Evolutionary conservation across 2,797 vertebrate species (phyloP).

Genomic region (Rachycentron canadum): DNA sequence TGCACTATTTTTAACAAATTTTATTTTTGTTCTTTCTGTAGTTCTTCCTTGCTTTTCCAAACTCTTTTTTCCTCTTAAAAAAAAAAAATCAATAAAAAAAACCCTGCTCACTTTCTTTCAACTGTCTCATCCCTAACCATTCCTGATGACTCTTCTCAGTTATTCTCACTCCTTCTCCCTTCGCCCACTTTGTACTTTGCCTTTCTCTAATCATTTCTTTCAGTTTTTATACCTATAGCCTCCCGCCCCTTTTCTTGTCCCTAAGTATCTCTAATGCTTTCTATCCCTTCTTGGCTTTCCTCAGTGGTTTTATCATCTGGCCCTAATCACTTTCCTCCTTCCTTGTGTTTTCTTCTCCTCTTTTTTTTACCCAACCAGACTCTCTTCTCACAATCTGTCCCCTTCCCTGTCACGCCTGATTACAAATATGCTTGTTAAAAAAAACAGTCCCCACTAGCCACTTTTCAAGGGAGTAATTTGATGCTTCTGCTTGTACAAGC

Average conservation of each 20-base stretch:
- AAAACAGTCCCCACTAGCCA: conserved; percentile 7
- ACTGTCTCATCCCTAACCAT: conserved; percentile 14
- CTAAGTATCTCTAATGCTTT: conserved; percentile 47
- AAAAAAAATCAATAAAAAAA: conserved; percentile 9
- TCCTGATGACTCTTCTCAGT: conserved; percentile 25
- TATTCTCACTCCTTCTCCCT: background rate
- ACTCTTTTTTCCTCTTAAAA: background rate
- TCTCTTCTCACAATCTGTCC: conserved; percentile 23
- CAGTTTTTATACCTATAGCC: background rate
- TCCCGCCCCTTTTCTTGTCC: conserved; percentile 14
- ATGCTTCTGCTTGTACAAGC: conserved; percentile 10
- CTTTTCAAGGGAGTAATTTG: conserved; percentile 30
- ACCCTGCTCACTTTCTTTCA: conserved; percentile 3
- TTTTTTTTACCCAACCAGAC: conserved; percentile 19
- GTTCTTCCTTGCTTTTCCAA: background rate
- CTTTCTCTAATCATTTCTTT: conserved; percentile 34
- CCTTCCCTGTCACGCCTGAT: conserved; percentile 25
- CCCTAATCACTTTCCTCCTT: conserved; percentile 33
- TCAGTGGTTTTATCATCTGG: conserved; percentile 50
- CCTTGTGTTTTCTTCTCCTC: conserved; percentile 13
- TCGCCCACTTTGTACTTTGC: conserved; percentile 6
- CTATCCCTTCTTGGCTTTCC: conserved; percentile 34
- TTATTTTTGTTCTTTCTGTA: conserved; percentile 17
- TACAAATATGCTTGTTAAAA: conserved; percentile 35
- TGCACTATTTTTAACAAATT: conserved; percentile 30